Base-by-base conservation (phyloP, 2,113 vertebrate genomes). In the Phrynosoma platyrhinos region DNA sequence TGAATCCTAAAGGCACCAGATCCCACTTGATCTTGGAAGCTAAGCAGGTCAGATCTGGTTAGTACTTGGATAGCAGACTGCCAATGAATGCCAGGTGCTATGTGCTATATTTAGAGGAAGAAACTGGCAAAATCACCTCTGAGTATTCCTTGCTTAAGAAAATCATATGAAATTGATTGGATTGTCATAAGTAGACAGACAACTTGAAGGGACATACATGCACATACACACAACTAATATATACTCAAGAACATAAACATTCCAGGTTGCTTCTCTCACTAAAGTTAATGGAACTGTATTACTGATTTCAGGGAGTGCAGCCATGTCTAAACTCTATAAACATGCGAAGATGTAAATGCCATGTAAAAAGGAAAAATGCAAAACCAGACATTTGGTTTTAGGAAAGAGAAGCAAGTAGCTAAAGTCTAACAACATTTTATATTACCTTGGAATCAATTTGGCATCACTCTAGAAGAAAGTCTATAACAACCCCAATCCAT, bases 361-460 rank as follows among this genome's bases (percentile, higher is more conserved):
- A 76, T 82, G 27, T 6, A 75, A 32, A 85, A 85, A 82, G 42
- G 1, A 85, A 87, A 64, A 36, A 36, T 36, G 36, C 36, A 36
- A 36, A 36, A 36, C 36, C 36, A 36, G 36, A 36, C 36, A 36
- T 36, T 36, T 36, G 36, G 36, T 36, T 36, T 36, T 36, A 0
- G 2, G 36, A 53, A 13, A 7, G 32, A 30, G 55, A 66, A 85
- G n/a, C 8, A 47, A 89, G 47, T 20, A 13, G 40, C 88, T 66
- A 92, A 47, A 58, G 77, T 1, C 87, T 72, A 68, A 79, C 53
- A 36, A 83, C 47, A 91, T 85, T 82, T 92, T 88, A 85, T 92
- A 89, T 79, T n/a, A n/a, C n/a, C n/a, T 81, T 88, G 81, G 2
- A 90, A 83, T 6, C 0, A 88, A 72, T 10, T 5, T 58, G 79